These are phyloP conservation scores for Ladona fulva DNA, from an alignment of 1,140 invertebrate genomes.

Conservation along the genomic window DNA sequence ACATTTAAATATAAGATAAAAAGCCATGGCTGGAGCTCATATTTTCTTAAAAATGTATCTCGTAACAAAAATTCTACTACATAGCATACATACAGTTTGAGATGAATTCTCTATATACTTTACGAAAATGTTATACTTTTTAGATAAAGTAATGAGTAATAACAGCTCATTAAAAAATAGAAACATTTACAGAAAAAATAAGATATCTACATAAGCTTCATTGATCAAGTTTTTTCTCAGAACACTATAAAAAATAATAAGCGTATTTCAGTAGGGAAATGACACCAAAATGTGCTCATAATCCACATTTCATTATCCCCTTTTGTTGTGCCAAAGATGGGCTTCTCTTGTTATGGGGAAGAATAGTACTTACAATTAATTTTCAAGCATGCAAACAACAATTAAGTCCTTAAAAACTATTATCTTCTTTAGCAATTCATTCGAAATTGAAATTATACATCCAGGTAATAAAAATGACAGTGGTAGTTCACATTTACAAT, in stretches of 20 bases:
- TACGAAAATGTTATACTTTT: background rate
- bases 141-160: background rate
- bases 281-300: background rate
- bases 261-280: background rate
- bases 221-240: background rate
- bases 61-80: background rate
- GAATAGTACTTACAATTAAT: too few species aligned
- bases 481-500: background rate
- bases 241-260: conserved; percentile 11
- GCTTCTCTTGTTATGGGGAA: background rate
- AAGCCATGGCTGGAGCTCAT: background rate
- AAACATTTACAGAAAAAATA: conserved; percentile 9
- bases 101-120: background rate
- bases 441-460: background rate
- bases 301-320: background rate
- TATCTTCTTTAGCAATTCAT: background rate
- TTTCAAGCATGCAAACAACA: too few species aligned
- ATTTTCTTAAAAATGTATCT: background rate
- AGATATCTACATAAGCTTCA: conserved; percentile 1
- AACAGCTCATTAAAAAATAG: background rate
- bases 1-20: background rate
- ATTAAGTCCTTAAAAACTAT: too few species aligned
- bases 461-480: background rate
- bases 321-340: background rate
- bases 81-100: background rate